Conservation (phyloP, 2,797 vertebrate species). For the Rhinoraja longicauda region DNA sequence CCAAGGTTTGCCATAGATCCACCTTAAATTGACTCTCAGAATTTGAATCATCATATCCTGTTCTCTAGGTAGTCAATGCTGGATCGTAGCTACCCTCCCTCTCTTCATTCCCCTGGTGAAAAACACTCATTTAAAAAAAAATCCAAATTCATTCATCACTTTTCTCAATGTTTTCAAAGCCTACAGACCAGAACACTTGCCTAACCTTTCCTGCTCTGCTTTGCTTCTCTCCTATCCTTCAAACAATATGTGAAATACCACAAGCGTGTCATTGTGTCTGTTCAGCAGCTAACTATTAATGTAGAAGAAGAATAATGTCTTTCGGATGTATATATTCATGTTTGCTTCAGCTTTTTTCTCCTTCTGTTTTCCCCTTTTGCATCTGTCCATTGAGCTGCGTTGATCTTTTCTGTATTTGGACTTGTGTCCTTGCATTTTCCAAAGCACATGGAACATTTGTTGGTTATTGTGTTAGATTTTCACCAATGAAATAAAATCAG, state of each 20-base stretch:
- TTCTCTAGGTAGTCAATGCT: not conserved
- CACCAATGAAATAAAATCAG: constrained; percentile 60
- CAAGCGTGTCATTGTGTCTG: not conserved
- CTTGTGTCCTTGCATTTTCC: not conserved
- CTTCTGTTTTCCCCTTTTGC: not conserved
- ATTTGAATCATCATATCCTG: not conserved
- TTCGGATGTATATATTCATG: not conserved
- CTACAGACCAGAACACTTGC: not conserved
- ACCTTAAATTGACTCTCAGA: not conserved
- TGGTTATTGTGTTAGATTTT: constrained; percentile 54
- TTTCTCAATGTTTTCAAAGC: not conserved
- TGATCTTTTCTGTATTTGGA: not conserved
- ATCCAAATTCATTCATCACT: not conserved
- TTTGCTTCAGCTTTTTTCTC: not conserved
- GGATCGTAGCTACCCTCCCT: not conserved
- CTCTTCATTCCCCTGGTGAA: too few species aligned
- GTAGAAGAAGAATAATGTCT: not conserved
- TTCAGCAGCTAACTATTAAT: not conserved
- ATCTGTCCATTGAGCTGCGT: not conserved
- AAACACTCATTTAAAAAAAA: not conserved
- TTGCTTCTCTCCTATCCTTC: too few species aligned
- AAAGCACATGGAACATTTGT: not conserved
- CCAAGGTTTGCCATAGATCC: not conserved
- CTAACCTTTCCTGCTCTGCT: not conserved
- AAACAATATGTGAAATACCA: not conserved